Base-by-base conservation (phyloP, 2,797 vertebrate species). In the Synaphobranchus kaupii region DNA sequence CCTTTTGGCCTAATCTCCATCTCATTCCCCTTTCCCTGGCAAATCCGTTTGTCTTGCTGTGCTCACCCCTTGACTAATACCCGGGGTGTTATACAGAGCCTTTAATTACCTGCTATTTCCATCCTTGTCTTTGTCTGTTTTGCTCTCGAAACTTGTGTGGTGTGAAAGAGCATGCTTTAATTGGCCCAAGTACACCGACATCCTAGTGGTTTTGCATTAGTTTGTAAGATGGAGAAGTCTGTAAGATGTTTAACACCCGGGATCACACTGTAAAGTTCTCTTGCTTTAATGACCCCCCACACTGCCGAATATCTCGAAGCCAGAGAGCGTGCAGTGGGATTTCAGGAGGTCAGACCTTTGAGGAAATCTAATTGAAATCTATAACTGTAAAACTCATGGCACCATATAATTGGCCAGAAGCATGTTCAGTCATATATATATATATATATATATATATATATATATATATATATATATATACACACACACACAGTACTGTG, bases 101-200 rank as follows among this genome's bases (percentile, higher is more conserved):
- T n/a, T 20, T 71, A 50, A 85, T 71, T n/a, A n/a, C 63, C 63
- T 71, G 25, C 34, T 68, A 48, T 85, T 84, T 85, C 15, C 63
- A 85, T n/a, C 66, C 44, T 73, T 17, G 22, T 54, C 28, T 52
- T 83, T 56, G 52, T 83, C 73, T 78, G 4, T 58, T 83, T 83
- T 34, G n/a, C 44, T 81, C 78, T 81, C 9, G 22, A 39, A 48
- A 50, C 44, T 50, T 50, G 47, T 25, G 47, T 12, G 39, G 34
- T 39, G 31, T 39, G 13, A 76, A 44, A 76, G 73, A 76, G 73
- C 73, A 76, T 44, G 9, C 50, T 50, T 81, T 81, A 81, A 81
- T 81, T 78, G 39, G 39, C 6, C 73, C n/a, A 48, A 8, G 44
- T 50, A 50, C 28, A 7, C 20, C 25, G 22, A 48, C 47, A 50